Evolutionary conservation across 2,888 invertebrate genomes (phyloP), one percentile per base, ranked within the genome.

Genomic region (Anagyrus pseudococci): DNA sequence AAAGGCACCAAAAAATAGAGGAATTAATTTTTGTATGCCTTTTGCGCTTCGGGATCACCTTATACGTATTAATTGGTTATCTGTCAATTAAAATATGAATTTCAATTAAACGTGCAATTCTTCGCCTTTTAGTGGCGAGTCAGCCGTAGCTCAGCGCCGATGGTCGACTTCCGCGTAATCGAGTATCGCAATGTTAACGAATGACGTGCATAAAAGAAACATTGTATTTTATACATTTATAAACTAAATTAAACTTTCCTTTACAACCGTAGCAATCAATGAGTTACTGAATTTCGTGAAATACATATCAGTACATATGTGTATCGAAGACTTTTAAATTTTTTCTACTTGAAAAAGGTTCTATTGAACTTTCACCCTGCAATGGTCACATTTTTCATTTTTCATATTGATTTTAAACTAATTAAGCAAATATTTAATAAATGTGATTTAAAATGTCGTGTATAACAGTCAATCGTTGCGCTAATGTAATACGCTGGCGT

Each of bases 61-160:
- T 74, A 70, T 73, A 75, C 72, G 72, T 74, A 73, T 75, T 75
- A 74, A 77, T 78, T 76, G 74, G 74, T 79, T 79, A 75, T 77
- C 74, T 72, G 78, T 79, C 79, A 79, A 79, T 79, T 79, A 79
- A 75, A 74, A 72, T 75, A 74, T n/a, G 76, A 75, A 78, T 77
- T 73, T 73, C 33, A 46, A 61, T 54, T 58, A 48, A 48, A 49
- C 52, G 53, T 52, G 61, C 40, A 61, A 60, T 54, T 61, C 53
- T 60, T 64, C 53, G 57, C 46, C 50, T 59, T 55, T 69, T 72
- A 69, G 71, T 48, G 33, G 46, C 53, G 29, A 49, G 49, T 33
- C 48, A 19, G 6, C 25, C 20, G 17, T 19, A 52, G 44, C 41
- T 48, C 19, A 46, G 33, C 49, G 47, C n/a, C 19, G 41, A 44